Conservation (phyloP, 2,888 invertebrate genomes). For the Zygothrica quintamaculata region DNA sequence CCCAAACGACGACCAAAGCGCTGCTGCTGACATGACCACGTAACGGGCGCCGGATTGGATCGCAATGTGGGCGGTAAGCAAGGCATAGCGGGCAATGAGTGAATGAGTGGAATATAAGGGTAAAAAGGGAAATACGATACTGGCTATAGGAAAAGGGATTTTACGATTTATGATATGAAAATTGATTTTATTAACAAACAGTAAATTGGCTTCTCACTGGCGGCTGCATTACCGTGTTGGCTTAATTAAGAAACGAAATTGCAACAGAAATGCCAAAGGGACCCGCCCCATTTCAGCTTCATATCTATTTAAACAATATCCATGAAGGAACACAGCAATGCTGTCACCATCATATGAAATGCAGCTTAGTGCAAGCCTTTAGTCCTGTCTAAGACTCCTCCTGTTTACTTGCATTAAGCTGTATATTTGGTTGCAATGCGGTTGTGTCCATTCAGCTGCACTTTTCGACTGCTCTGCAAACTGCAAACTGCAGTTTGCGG, state of each 20-base stretch:
- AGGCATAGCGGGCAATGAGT: constrained; percentile 1
- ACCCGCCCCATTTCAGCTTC: too few relatives aligned
- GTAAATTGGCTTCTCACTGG: constrained; percentile 62
- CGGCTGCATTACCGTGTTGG: constrained; percentile 40
- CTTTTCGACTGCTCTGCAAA: constrained; percentile 60
- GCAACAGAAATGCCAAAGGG: constrained; percentile 10
- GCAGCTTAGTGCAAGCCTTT: constrained; percentile 42
- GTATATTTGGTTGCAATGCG: constrained; percentile 40
- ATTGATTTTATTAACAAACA: constrained; percentile 77
- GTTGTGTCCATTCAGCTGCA: constrained; percentile 52
- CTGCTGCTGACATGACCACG: constrained; percentile 50
- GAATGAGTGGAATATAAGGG: not conserved
- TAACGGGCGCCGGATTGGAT: constrained; percentile 37
- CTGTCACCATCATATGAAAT: not conserved
- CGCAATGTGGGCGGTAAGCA: constrained; percentile 15
- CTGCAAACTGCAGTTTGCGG: constrained; percentile 81
- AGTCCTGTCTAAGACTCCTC: constrained; percentile 10
- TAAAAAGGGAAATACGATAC: not conserved
- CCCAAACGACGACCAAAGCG: constrained; percentile 63
- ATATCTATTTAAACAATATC: too few relatives aligned
- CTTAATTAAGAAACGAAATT: constrained; percentile 63
- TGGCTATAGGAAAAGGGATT: constrained; percentile 35
- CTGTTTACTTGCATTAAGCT: constrained; percentile 15
- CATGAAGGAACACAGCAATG: not conserved
- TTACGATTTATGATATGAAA: constrained; percentile 70